Conservation (phyloP, 2,888 invertebrate genomes). For the Sphinx pinastri region DNA sequence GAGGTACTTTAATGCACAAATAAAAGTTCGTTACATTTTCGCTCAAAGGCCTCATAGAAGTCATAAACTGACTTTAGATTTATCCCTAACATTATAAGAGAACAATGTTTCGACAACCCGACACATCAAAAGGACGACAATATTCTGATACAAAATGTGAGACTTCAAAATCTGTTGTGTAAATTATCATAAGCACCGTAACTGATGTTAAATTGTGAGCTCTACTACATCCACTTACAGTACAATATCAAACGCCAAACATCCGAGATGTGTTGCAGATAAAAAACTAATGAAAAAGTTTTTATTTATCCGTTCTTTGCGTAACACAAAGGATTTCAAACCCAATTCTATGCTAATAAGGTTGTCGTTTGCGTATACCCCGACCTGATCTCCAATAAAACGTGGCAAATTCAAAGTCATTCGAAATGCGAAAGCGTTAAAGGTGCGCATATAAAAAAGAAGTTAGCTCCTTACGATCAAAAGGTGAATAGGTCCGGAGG, state of each 20-base stretch:
- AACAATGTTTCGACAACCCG: conserved; percentile 69
- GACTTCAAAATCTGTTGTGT: conserved; percentile 53
- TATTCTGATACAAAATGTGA: conserved; percentile 71
- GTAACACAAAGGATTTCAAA: conserved; percentile 34
- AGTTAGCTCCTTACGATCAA: conserved; percentile 80
- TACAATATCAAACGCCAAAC: conserved; percentile 34
- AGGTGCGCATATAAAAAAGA: conserved; percentile 82
- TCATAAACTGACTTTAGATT: conserved; percentile 74
- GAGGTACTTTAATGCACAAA: conserved; percentile 60
- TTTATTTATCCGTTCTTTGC: conserved; percentile 69
- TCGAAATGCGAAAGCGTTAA: conserved; percentile 74
- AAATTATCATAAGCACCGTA: conserved; percentile 43
- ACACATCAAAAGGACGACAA: conserved; percentile 72
- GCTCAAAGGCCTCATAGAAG: conserved; percentile 69
- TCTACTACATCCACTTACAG: conserved; percentile 30
- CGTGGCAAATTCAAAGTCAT: conserved; percentile 78
- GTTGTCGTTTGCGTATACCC: conserved; percentile 38
- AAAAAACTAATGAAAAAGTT: conserved; percentile 64
- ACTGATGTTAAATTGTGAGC: conserved; percentile 28
- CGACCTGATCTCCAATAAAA: conserved; percentile 62
- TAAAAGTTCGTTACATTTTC: conserved; percentile 73
- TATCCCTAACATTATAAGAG: conserved; percentile 73
- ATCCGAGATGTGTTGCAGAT: conserved; percentile 43
- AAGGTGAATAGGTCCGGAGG: conserved; percentile 67
- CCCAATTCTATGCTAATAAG: conserved; percentile 25